Evolutionary conservation across 1,140 invertebrate species (phyloP).

Genomic region (Gryllus bimaculatus): DNA sequence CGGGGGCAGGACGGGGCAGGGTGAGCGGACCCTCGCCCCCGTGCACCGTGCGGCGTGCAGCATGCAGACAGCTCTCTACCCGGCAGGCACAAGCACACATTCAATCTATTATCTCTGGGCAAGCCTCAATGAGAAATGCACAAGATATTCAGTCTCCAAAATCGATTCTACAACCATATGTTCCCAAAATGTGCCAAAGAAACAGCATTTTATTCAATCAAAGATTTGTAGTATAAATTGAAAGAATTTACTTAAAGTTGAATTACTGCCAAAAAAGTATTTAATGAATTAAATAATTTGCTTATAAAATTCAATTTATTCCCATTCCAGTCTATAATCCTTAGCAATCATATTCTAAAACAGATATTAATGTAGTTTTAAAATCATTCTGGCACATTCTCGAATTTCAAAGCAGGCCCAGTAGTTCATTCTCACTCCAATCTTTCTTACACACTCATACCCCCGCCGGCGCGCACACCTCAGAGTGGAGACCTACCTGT

Average conservation of each 20-base stretch:
- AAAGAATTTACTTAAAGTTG: neutral
- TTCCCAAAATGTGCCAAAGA: too few species aligned
- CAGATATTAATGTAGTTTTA: neutral
- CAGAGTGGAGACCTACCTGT: slow-evolving; percentile 72
- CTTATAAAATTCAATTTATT: neutral
- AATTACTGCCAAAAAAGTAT: neutral
- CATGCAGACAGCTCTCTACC: neutral
- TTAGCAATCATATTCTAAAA: neutral
- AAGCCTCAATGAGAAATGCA: neutral
- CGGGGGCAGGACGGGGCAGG: neutral
- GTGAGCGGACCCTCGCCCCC: neutral
- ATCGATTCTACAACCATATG: too few species aligned
- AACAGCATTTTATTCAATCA: neutral
- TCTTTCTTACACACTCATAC: slow-evolving; percentile 31
- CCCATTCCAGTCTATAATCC: neutral
- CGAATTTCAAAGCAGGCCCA: neutral
- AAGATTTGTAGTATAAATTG: neutral
- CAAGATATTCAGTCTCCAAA: too few species aligned
- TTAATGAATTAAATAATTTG: neutral
- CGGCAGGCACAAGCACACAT: neutral
- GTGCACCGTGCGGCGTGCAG: neutral
- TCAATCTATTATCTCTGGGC: neutral
- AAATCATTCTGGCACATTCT: neutral
- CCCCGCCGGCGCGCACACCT: slow-evolving; percentile 32
- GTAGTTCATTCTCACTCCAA: neutral